phyloP scores from a whole-genome alignment of 2,888 invertebrate genomes.

The Myopa testacea region DNA sequence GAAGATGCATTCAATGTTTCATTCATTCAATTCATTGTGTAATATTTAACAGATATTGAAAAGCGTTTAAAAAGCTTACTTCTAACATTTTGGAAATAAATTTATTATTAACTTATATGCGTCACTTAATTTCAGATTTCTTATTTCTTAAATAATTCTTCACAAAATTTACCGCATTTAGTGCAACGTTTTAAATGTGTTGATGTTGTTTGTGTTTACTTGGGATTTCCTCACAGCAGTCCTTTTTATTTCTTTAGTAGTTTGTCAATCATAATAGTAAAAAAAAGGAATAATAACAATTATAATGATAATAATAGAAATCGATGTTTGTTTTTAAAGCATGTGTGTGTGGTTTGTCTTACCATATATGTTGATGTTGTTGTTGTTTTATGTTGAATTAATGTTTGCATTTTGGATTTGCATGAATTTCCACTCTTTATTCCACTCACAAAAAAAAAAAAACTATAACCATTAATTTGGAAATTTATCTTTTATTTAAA shows the following conservation, averaged over 20 bases:
- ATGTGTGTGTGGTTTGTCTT: conserved; percentile 25
- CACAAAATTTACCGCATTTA: no score
- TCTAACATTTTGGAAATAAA: not conserved
- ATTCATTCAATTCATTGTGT: not conserved
- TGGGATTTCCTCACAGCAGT: no score
- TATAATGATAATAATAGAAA: not conserved
- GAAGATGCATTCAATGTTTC: not conserved
- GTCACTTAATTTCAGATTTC: no score
- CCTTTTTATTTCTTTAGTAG: conserved; percentile 1
- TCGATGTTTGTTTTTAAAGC: conserved; percentile 9
- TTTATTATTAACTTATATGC: no score
- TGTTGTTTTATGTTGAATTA: conserved; percentile 8
- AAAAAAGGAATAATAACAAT: no score
- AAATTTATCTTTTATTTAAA: no score
- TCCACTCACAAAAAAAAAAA: no score
- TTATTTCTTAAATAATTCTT: no score
- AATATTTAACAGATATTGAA: not conserved
- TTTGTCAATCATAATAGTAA: not conserved
- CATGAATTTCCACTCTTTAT: conserved; percentile 12
- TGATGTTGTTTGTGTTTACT: no score
- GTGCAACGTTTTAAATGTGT: no score
- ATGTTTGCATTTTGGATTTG: conserved; percentile 28
- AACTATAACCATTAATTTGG: no score
- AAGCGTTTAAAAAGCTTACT: not conserved
- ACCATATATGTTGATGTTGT: not conserved